Percentiles rank a stretch among this genome's conserved stretches.
Evolutionary conservation across 2,888 invertebrate genomes (phyloP).

Genomic region (Ptychoptera contaminata): DNA sequence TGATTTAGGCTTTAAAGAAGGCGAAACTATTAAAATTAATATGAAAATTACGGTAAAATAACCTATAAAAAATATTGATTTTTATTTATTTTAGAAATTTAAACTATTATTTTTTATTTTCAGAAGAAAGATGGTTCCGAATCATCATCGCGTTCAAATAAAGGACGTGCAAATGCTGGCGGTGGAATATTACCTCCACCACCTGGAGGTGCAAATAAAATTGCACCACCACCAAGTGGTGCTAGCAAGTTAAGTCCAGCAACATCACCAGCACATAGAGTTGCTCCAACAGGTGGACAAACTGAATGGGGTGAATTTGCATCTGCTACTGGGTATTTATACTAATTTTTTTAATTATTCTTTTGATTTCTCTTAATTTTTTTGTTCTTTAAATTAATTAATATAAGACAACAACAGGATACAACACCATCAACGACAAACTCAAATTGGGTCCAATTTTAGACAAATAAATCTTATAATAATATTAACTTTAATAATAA

Average conservation of each 20-base stretch:
- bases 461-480: too few species aligned
- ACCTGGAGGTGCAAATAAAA: conserved; percentile 43
- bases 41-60: conserved; percentile 83
- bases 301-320: conserved; percentile 68
- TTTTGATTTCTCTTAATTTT: background rate
- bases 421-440: conserved; percentile 24
- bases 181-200: conserved; percentile 75
- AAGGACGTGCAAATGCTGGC: conserved; percentile 38
- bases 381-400: too few species aligned
- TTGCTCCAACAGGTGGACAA: conserved; percentile 35
- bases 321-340: conserved; percentile 40
- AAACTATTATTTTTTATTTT: conserved; percentile 10
- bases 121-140: conserved; percentile 84
- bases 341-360: background rate
- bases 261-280: conserved; percentile 60
- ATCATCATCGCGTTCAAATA: conserved; percentile 43
- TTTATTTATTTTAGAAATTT: background rate
- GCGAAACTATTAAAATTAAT: conserved; percentile 98
- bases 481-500: too few species aligned
- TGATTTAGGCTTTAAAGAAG: conserved; percentile 96
- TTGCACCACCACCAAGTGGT: conserved; percentile 59
- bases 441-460: conserved; percentile 32
- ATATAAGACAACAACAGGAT: conserved; percentile 12
- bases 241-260: conserved; percentile 24
- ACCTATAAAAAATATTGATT: background rate